Conservation (phyloP, 2,888 invertebrate genomes). For the Hypomecis atomaria region DNA sequence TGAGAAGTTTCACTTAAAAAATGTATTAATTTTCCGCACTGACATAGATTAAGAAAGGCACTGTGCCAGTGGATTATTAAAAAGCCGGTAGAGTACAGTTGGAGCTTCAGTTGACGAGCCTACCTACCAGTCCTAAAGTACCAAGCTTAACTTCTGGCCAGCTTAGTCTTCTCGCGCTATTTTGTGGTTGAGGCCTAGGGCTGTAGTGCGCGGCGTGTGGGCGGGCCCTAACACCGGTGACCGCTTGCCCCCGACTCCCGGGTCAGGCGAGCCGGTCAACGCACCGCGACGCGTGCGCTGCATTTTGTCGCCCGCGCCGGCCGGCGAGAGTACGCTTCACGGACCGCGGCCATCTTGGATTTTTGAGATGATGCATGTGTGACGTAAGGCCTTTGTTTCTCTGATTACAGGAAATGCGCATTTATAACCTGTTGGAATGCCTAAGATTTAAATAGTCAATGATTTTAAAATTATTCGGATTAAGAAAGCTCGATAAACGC, state of each 20-base stretch:
- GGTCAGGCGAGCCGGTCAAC: conserved; percentile 71
- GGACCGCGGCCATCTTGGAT: conserved; percentile 53
- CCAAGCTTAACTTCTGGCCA: no score
- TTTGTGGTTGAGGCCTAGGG: conserved; percentile 44
- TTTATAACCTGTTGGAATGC: background rate
- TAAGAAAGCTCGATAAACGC: no score
- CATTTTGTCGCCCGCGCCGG: conserved; percentile 57
- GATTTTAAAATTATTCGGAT: no score
- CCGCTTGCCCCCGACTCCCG: conserved; percentile 77
- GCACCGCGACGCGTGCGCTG: conserved; percentile 60
- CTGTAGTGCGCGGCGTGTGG: conserved; percentile 53
- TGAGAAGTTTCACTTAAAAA: no score
- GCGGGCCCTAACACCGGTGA: conserved; percentile 68
- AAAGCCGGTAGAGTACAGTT: no score
- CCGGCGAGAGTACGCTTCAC: conserved; percentile 58
- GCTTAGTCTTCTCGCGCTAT: no score
- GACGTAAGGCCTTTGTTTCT: background rate
- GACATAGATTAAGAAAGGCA: no score
- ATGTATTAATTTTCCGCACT: no score
- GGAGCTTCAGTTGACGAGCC: no score
- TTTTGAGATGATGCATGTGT: conserved; percentile 29
- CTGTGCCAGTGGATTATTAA: no score
- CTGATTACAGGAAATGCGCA: conserved; percentile 6
- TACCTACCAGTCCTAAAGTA: no score
- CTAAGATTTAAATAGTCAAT: no score